Percentiles rank a stretch among this genome's conserved stretches.
phyloP scores from a whole-genome alignment of 2,888 invertebrate species.

The Disparrhopalites patrizii region DNA sequence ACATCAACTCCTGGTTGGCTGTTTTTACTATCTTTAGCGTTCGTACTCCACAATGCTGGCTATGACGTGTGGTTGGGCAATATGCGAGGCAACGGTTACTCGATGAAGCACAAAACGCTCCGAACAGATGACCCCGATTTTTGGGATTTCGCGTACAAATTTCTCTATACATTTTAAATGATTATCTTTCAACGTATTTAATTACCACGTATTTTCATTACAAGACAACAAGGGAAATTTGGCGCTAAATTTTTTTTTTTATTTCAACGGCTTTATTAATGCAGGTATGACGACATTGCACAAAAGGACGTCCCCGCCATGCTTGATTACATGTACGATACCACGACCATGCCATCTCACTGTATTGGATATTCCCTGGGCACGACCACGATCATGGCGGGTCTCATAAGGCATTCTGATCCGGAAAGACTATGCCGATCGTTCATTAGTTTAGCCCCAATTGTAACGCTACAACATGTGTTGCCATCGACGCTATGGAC shows the following conservation, averaged over 20 bases:
- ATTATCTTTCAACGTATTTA: too few relatives aligned
- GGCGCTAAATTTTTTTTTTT: too few relatives aligned
- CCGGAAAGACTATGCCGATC: not conserved
- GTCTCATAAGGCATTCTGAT: not conserved
- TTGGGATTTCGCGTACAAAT: conserved; percentile 11
- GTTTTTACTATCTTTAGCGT: too few relatives aligned
- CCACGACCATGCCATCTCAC: too few relatives aligned
- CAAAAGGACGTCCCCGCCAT: not conserved
- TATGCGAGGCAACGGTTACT: conserved; percentile 2
- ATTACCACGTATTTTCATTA: too few relatives aligned
- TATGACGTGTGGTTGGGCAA: conserved; percentile 13
- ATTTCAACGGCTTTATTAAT: too few relatives aligned
- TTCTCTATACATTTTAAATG: too few relatives aligned
- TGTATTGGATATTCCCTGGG: conserved; percentile 7
- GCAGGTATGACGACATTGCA: not conserved
- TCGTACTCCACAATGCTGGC: not conserved
- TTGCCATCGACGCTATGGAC: not conserved
- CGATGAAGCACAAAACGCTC: not conserved
- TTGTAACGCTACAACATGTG: not conserved
- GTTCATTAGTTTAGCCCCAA: not conserved
- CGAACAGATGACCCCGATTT: not conserved
- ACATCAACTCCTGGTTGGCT: too few relatives aligned
- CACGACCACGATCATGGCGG: not conserved
- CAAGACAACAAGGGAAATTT: too few relatives aligned
- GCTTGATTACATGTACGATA: too few relatives aligned